Base-by-base conservation (phyloP, 2,888 invertebrate species). In the Dinocampus coccinellae region DNA sequence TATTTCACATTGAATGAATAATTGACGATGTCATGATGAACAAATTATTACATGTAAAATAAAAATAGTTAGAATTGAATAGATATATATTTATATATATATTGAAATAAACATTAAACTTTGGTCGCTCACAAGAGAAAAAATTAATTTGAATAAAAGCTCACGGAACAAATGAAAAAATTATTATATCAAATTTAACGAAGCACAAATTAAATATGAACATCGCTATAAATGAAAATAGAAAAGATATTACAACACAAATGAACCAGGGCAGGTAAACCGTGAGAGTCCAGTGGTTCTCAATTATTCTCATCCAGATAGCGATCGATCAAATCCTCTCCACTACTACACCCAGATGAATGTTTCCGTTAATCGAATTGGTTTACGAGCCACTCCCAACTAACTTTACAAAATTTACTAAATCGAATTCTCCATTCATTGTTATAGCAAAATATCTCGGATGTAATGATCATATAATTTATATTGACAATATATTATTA, bases 241-340 rank as follows among this genome's bases (percentile, higher is more conserved):
- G 24, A 39, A 29, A 22, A 29, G 29, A 20, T 6, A 60, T 33
- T 53, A 42, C 13, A 24, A 11, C 10, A n/a, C 39, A 20, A 39
- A 62, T 39, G 36, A 42, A 13, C 52, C 77, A 72, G 75, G 75
- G 77, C 80, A 77, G 78, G 78, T 80, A 75, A 79, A 75, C 79
- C 74, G 76, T 77, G 73, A 64, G 73, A 74, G 68, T 74, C 60
- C 78, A 78, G 77, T 53, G 76, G 75, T 74, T 73, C 76, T 73
- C 78, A 78, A 76, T 73, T 74, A 75, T 76, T 75, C 57, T 52
- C 69, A 53, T 67, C 47, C 65, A 74, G 57, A 69, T 61, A 63
- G 29, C 70, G 64, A 79, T 79, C 79, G 77, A 79, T 79, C 76
- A 75, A 70, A 42, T 57, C 22, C n/a, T 20, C 53, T 52, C 58